phyloP scores from a whole-genome alignment of 2,888 invertebrate genomes.

The Thalpophila matura region DNA sequence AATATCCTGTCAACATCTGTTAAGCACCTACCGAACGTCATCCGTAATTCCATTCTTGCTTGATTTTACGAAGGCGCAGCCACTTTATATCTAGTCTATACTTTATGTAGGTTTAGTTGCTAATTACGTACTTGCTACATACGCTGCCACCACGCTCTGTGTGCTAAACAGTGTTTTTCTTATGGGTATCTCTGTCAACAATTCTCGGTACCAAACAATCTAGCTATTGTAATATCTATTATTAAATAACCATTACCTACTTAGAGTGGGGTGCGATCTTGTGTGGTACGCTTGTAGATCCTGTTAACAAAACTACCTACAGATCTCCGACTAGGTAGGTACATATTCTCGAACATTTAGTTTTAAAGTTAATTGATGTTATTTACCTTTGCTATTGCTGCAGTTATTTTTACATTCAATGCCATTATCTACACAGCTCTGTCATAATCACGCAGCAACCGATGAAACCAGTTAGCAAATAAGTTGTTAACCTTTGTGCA shows the following conservation, averaged over 20 bases:
- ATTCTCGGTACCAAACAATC: constrained; percentile 33
- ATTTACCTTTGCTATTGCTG: constrained; percentile 36
- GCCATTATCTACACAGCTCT: constrained; percentile 18
- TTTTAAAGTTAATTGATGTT: neutral
- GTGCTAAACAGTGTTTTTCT: neutral
- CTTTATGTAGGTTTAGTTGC: too few species aligned
- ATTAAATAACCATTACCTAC: constrained; percentile 1
- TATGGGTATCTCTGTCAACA: constrained; percentile 44
- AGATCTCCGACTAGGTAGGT: constrained; percentile 3
- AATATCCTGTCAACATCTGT: constrained; percentile 17
- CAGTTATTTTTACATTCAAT: neutral
- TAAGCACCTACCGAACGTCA: constrained; percentile 29
- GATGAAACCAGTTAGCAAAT: constrained; percentile 7
- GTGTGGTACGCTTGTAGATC: constrained; percentile 2
- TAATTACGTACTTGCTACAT: constrained; percentile 1
- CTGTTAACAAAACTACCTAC: constrained; percentile 24
- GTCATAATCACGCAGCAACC: neutral
- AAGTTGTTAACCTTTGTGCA: neutral
- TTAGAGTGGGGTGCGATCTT: neutral
- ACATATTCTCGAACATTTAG: neutral
- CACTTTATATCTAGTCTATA: too few species aligned
- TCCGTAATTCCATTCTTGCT: neutral
- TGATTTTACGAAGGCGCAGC: neutral
- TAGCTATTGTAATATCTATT: constrained; percentile 1
- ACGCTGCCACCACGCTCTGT: neutral